A percentile compares a stretch with the other conserved stretches of the same genome.
phyloP scores from a whole-genome alignment of 1,140 invertebrate genomes.

The Grapholita molesta region DNA sequence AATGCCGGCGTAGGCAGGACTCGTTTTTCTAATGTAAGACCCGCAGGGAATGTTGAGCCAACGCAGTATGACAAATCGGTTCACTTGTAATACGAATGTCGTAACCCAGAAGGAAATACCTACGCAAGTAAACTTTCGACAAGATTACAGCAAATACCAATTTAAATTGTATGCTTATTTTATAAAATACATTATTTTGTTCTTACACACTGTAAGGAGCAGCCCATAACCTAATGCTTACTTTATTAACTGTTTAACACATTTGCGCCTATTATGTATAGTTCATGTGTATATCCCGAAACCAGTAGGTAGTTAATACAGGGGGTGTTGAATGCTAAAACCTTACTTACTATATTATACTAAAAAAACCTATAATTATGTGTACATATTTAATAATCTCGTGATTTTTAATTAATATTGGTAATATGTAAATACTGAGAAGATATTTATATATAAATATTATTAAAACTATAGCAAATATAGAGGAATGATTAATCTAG shows the following conservation, averaged over 20 bases:
- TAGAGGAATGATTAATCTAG: background rate
- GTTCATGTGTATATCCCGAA: too few relatives aligned
- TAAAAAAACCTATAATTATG: too few relatives aligned
- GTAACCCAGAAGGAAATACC: background rate
- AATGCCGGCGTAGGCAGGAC: conserved; percentile 18
- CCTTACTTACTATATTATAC: too few relatives aligned
- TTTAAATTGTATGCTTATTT: background rate
- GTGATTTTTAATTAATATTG: background rate
- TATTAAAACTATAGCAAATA: background rate
- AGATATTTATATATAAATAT: background rate
- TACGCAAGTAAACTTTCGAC: too few relatives aligned
- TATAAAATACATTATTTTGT: background rate
- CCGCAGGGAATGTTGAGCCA: background rate
- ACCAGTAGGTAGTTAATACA: too few relatives aligned
- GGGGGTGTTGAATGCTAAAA: too few relatives aligned
- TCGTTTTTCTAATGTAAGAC: conserved; percentile 15
- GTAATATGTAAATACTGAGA: background rate
- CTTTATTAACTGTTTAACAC: background rate
- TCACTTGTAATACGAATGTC: background rate
- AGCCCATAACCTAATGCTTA: background rate
- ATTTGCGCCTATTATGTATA: background rate
- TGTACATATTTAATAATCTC: too few relatives aligned
- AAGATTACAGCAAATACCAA: too few relatives aligned
- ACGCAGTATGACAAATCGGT: background rate
- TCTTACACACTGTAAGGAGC: too few relatives aligned